Percentiles rank a stretch among this genome's conserved stretches.
Evolutionary conservation across 2,888 invertebrate species (phyloP).

Genomic region (Eupeodes luniger): DNA sequence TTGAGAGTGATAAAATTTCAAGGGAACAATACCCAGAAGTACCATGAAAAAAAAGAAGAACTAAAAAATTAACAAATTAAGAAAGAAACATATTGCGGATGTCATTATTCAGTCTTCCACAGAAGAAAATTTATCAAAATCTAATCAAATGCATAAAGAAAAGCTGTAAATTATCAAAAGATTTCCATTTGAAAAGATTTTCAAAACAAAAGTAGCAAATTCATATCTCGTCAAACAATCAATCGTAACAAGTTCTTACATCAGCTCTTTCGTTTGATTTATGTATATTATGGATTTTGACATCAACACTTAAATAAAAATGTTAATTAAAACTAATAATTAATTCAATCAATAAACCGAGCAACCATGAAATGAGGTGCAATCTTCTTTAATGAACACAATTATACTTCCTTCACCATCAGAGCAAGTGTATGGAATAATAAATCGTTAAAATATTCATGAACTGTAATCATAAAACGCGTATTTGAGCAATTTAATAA

Average conservation of each 20-base stretch:
- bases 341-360: neutral
- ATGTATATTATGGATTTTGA: neutral
- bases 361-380: neutral
- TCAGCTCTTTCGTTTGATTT: conserved; percentile 15
- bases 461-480: neutral
- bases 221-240: neutral
- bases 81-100: too few relatives aligned
- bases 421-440: neutral
- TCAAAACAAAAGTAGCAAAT: neutral
- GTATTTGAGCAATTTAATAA: conserved; percentile 18
- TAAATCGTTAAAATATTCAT: neutral
- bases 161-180: neutral
- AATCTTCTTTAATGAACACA: neutral
- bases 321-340: neutral
- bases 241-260: neutral
- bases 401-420: neutral
- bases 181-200: neutral
- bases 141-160: too few relatives aligned
- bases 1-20: neutral
- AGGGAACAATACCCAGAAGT: neutral
- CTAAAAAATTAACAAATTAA: neutral
- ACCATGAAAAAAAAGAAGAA: neutral
- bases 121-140: neutral
- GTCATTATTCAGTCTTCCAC: too few relatives aligned
- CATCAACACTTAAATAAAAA: neutral